phyloP scores from a whole-genome alignment of 2,113 vertebrate genomes.

The Lichenostomus cassidix region DNA sequence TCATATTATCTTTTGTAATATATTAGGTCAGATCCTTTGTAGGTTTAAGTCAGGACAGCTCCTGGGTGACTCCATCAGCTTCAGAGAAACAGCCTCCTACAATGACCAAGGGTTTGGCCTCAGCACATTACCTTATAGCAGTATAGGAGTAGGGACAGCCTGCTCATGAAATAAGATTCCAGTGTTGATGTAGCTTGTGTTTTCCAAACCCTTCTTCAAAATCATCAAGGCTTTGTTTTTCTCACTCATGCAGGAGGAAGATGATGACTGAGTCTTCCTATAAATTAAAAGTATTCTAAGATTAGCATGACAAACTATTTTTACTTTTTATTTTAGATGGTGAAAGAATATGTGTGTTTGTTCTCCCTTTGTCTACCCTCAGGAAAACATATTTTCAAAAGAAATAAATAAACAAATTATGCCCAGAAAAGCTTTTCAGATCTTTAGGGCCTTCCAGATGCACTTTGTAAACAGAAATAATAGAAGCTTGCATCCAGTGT shows the following conservation, averaged over 20 bases:
- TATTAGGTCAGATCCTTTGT: neutral
- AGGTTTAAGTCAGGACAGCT: neutral
- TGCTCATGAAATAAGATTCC: neutral
- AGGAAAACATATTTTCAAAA: neutral
- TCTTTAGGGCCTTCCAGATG: neutral
- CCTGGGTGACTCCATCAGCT: neutral
- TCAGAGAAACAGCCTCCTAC: neutral
- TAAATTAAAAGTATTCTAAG: neutral
- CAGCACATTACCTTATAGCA: neutral
- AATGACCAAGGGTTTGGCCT: neutral
- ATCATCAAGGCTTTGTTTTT: neutral
- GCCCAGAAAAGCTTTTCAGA: neutral
- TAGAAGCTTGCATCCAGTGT: neutral
- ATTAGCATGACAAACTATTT: neutral
- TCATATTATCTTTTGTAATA: neutral
- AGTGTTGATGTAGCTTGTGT: neutral
- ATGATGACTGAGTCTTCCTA: neutral
- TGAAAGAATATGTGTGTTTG: neutral
- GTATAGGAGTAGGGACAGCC: neutral
- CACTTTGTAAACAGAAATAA: slow-evolving; percentile 29
- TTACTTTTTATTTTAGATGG: neutral
- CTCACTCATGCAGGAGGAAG: neutral
- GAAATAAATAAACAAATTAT: neutral
- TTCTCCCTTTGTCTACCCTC: neutral
- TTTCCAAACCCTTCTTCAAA: neutral